A percentile compares a stretch with the other conserved stretches of the same genome.
These are phyloP conservation scores for Python bivittatus DNA, from an alignment of 2,113 vertebrate species.

Conservation along the genomic window DNA sequence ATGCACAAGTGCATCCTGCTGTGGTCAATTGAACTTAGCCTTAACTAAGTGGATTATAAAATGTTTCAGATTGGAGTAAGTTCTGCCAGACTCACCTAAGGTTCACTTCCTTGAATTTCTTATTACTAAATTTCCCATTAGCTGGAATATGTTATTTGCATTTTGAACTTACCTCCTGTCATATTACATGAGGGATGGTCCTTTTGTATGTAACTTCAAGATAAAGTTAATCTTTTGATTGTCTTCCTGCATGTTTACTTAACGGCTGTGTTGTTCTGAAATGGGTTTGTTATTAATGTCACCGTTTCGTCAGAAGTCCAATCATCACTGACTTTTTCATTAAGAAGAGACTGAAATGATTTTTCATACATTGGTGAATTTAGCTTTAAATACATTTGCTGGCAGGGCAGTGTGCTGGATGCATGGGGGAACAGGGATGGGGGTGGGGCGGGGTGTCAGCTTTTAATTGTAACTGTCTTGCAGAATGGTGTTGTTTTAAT, in stretches of 20 bases:
- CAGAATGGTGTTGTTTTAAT: constrained; percentile 99
- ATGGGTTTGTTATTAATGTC: constrained; percentile 23
- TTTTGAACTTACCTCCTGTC: background rate
- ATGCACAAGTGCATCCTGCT: background rate
- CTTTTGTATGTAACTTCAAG: constrained; percentile 1
- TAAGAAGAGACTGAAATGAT: constrained; percentile 14
- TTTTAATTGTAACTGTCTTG: constrained; percentile 99
- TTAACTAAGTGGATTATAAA: background rate
- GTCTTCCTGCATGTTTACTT: constrained; percentile 11
- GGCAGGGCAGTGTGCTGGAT: constrained; percentile 77
- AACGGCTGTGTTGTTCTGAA: constrained; percentile 26
- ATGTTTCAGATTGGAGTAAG: background rate
- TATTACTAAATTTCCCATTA: background rate
- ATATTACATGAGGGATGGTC: background rate
- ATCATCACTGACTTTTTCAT: background rate
- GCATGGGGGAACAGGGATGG: constrained; percentile 70
- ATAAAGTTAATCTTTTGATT: background rate
- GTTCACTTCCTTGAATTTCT: background rate
- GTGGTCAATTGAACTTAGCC: background rate
- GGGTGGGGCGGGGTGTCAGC: constrained; percentile 81
- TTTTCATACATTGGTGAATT: constrained; percentile 59
- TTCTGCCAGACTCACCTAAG: background rate
- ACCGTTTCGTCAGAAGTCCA: constrained; percentile 43
- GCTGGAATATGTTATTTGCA: background rate
- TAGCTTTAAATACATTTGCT: constrained; percentile 75